phyloP scores from a whole-genome alignment of 2,888 invertebrate genomes.

The Thecophora atra region DNA sequence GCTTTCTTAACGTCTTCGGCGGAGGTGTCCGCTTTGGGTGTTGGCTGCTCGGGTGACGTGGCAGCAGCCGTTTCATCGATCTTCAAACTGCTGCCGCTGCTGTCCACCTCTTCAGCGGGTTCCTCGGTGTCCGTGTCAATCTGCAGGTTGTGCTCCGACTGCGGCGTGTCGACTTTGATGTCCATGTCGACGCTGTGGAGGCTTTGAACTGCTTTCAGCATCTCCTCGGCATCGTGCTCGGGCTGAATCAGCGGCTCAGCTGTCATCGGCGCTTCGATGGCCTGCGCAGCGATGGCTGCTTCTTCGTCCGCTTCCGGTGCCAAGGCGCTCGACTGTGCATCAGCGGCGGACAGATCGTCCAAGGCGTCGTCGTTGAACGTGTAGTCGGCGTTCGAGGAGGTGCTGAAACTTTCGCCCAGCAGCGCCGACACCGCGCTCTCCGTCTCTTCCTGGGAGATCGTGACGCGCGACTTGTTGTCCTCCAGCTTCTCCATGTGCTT shows the following conservation, averaged over 20 bases:
- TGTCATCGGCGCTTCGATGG: constrained; percentile 53
- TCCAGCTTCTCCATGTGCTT: constrained; percentile 69
- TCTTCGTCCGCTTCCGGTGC: constrained; percentile 64
- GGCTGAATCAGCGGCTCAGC: constrained; percentile 56
- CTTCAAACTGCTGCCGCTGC: constrained; percentile 59
- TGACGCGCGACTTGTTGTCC: constrained; percentile 78
- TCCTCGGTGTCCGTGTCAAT: constrained; percentile 90
- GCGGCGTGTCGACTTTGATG: constrained; percentile 84
- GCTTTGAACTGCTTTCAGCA: constrained; percentile 85
- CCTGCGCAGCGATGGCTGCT: constrained; percentile 67
- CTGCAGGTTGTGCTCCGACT: constrained; percentile 83
- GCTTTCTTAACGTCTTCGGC: constrained; percentile 32
- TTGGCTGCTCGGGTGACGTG: constrained; percentile 22
- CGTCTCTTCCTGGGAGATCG: constrained; percentile 90
- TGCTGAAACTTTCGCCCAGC: constrained; percentile 85
- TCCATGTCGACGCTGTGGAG: constrained; percentile 75
- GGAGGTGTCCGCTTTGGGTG: constrained; percentile 35
- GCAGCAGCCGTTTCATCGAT: constrained; percentile 55
- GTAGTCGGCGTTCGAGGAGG: constrained; percentile 69
- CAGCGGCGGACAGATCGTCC: constrained; percentile 38
- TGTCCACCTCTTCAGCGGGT: constrained; percentile 70
- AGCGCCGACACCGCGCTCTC: constrained; percentile 91
- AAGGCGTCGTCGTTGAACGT: constrained; percentile 59
- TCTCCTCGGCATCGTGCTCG: constrained; percentile 77
- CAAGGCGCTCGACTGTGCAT: background rate